Evolutionary conservation across 1,140 invertebrate genomes (phyloP).

Genomic region (Monochamus saltuarius): DNA sequence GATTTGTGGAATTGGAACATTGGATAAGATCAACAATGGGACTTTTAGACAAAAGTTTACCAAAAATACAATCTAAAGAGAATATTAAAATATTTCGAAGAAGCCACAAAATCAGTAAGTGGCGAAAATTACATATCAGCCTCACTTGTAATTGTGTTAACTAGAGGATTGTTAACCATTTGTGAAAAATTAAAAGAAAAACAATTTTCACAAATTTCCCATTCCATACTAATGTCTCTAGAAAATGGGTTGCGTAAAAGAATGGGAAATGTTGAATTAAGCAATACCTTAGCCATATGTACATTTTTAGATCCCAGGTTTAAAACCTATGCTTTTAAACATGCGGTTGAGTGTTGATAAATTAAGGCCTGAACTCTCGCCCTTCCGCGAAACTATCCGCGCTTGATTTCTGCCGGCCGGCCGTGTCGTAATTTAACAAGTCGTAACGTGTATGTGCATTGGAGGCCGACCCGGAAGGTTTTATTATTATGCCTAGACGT

Average conservation of each 20-base stretch:
- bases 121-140: constrained; percentile 40
- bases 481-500: too few species aligned
- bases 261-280: constrained; percentile 22
- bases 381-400: too few species aligned
- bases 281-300: constrained; percentile 19
- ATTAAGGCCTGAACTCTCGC: too few species aligned
- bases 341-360: constrained; percentile 15
- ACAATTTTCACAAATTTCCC: constrained; percentile 8
- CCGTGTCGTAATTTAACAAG: too few species aligned
- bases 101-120: constrained; percentile 35
- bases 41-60: constrained; percentile 13
- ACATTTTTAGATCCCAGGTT: constrained; percentile 30
- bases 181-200: constrained; percentile 13
- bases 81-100: constrained; percentile 38
- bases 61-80: constrained; percentile 28
- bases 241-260: constrained; percentile 5
- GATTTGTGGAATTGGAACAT: constrained; percentile 41
- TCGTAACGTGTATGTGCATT: too few species aligned
- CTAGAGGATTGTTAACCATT: constrained; percentile 16
- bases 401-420: too few species aligned
- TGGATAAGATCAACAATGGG: constrained; percentile 30
- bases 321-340: constrained; percentile 23
- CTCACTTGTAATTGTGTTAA: constrained; percentile 24
- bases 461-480: too few species aligned
- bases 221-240: constrained; percentile 6